Conservation (phyloP, 2,797 vertebrate species). For the Euphonia xanthogaster region DNA sequence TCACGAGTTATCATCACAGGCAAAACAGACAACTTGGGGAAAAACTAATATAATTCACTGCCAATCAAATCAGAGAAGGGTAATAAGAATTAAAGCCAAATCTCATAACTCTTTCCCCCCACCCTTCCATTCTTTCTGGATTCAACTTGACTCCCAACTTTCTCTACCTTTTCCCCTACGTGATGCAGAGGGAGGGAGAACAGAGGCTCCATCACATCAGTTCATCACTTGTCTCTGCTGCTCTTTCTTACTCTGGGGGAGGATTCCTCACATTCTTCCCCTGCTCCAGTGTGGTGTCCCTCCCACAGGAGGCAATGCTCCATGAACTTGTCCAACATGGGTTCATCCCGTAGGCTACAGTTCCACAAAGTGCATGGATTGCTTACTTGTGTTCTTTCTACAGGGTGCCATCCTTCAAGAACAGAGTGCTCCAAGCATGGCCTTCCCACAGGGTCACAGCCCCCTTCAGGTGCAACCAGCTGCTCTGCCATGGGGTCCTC, state of each 20-base stretch:
- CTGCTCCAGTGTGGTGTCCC: neutral
- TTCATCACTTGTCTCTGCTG: neutral
- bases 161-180: fast-evolving
- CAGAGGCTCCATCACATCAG: neutral
- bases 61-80: neutral
- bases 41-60: neutral
- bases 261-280: neutral
- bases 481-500: neutral
- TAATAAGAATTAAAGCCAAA: neutral
- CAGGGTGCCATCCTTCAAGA: neutral
- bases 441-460: neutral
- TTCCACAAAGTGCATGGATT: neutral
- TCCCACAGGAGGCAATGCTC: neutral
- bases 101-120: neutral
- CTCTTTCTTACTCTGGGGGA: neutral
- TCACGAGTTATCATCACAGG: neutral
- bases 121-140: fast-evolving
- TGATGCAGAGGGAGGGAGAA: fast-evolving
- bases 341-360: neutral
- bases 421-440: neutral
- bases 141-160: neutral
- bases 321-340: neutral
- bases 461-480: fast-evolving
- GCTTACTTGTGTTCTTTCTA: neutral
- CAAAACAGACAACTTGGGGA: neutral